These are phyloP conservation scores for Clupea harengus DNA, from an alignment of 2,113 vertebrate genomes.

Conservation along the genomic window DNA sequence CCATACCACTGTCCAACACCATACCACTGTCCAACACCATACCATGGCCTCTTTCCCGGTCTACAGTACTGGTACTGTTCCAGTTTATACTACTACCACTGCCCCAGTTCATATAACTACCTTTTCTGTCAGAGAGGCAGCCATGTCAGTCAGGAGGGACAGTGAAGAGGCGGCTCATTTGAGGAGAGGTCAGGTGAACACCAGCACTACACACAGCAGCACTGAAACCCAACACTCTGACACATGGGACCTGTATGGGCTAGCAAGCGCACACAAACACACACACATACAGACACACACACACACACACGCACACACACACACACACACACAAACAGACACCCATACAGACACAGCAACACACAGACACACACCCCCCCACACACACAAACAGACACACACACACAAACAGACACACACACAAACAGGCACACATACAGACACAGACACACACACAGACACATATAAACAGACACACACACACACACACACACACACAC, in stretches of 20 bases:
- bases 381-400: not conserved
- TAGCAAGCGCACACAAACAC: not conserved
- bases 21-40: no score
- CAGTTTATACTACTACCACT: no score
- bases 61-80: not conserved
- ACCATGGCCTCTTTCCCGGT: not conserved
- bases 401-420: not conserved
- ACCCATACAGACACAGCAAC: no score
- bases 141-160: not conserved
- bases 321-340: not conserved
- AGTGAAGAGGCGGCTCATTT: not conserved
- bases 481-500: not conserved
- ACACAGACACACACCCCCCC: not conserved
- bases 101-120: not conserved
- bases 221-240: not conserved
- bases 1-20: no score
- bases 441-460: not conserved
- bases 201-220: not conserved
- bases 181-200: constrained; percentile 3
- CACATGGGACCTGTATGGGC: constrained; percentile 2
- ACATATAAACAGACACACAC: not conserved
- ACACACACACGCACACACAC: not conserved
- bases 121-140: no score
- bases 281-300: not conserved
- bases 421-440: not conserved